Evolutionary conservation across 2,113 vertebrate genomes (phyloP), one percentile per base, ranked within the genome.

Genomic region (Mastomys natalensis): DNA sequence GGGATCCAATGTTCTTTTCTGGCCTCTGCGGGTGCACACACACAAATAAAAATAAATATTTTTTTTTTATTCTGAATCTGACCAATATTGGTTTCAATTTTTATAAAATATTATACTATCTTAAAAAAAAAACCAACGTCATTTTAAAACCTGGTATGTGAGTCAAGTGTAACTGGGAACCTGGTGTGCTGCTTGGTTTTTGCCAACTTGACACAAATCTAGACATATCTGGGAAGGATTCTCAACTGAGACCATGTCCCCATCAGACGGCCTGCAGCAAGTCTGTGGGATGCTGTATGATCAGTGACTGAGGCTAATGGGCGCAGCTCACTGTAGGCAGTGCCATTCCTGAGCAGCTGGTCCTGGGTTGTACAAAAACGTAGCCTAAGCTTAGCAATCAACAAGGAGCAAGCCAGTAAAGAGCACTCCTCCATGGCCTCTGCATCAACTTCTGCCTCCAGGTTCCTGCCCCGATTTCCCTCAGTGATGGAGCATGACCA

Each of bases 81-180:
- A 89, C 64, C 22, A 94, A 88, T 6, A 68, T 21, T 68, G 74
- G 70, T 62, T 96, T 77, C 13, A 17, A 80, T 70, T 96, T 95
- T 53, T 74, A 86, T 19, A 53, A 53, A 90, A 72, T 62, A 88
- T 16, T 84, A 68, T 64, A 84, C 15, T 53, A 68, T 29, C 17
- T 80, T 10, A 80, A 84, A 34, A 48, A 31, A 80, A 96, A 0
- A 73, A 24, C 13, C 66, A 62, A 24, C 3, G 26, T 94, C 43
- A 82, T 80, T 70, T 94, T 84, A 86, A 95, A 91, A 26, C 1
- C 12, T 51, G 22, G 51, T 37, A 78, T 21, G 62, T 43, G 7
- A 29, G 43, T 87, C 66, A n/a, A 58, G 48, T 51, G 21, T 29
- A 70, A 45, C 31, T 55, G 55, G 40, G 53, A 55, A 55, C 5